Base-by-base conservation (phyloP, 92 coral and sea anemone genomes). In the Porites divaricata region DNA sequence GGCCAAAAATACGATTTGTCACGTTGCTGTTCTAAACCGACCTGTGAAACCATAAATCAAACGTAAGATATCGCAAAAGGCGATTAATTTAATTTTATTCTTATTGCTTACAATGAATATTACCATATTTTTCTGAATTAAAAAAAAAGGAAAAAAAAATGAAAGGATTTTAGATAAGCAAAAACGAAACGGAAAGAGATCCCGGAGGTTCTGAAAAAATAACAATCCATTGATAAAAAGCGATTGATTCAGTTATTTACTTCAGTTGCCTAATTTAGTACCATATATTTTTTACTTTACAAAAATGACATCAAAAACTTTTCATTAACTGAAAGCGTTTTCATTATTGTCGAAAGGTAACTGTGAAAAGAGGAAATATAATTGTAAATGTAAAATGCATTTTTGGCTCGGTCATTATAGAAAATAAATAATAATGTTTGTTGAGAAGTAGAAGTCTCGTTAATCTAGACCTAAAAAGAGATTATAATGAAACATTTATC, bases 151-250 rank as follows among this genome's bases (percentile, higher is more conserved):
- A 35, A 35, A 35, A 26, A 35, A 35, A 35, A 35, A 35, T 35
- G 45, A 35, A 4, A 6, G 45, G 45, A 77, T 52, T 26, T 72
- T 22, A 20, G n/a, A 20, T 13, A 72, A 24, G 41, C 20, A 17
- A 13, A 72, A 75, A 58, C 21, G 35, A 80, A 80, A 57, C 85
- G 85, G 76, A 80, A n/a, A 35, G 5, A 3, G 45, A 69, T 69
- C 76, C 76, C 85, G 66, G 85, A 68, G 48, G 69, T 45, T 52
- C 14, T 8, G 53, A 54, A 72, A 49, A 61, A 72, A 71, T 17
- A 25, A 67, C 15, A 26, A 21, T 50, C 21, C 63, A 79, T 53
- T 67, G 75, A 23, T 15, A 26, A 35, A 15, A 20, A 17, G 53
- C 23, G 24, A 50, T 66, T 25, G 17, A 51, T 51, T 68, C 63